A percentile compares a stretch with the other conserved stretches of the same genome.
Conservation (phyloP, 2,113 vertebrate genomes). For the Lasiurus borealis region DNA sequence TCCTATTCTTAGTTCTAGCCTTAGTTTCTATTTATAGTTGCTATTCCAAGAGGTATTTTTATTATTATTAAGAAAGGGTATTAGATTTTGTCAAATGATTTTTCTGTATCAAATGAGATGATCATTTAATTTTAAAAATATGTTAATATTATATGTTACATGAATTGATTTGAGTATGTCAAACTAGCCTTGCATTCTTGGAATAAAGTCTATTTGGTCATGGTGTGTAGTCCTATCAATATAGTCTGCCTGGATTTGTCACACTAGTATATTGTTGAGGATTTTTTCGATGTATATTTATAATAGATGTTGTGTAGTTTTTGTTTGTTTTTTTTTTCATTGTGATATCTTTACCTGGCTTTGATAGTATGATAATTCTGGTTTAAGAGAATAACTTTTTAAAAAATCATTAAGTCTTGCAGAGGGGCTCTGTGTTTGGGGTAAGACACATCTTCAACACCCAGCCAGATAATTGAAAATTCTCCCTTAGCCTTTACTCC, state of each 20-base stretch:
- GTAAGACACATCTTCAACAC: no score
- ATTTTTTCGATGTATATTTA: not conserved
- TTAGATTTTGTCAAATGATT: not conserved
- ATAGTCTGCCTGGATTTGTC: not conserved
- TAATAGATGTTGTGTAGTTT: not conserved
- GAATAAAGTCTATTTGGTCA: not conserved
- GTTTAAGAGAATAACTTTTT: not conserved
- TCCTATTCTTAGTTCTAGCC: not conserved
- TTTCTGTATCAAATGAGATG: not conserved
- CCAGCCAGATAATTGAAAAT: no score
- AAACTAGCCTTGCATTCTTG: not conserved
- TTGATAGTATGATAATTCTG: not conserved
- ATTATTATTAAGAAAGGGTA: not conserved
- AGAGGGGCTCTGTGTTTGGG: not conserved
- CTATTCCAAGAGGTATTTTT: not conserved
- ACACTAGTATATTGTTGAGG: not conserved
- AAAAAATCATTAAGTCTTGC: not conserved
- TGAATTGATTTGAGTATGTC: not conserved
- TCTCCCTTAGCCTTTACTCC: not conserved
- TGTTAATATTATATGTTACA: not conserved
- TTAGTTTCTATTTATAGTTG: not conserved
- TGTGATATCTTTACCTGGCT: not conserved
- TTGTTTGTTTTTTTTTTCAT: not conserved
- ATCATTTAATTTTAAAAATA: not conserved
- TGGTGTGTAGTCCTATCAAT: not conserved